Percentiles rank a stretch among this genome's conserved stretches.
These are phyloP conservation scores for Coreoperca whiteheadi DNA, from an alignment of 2,113 vertebrate genomes.

Conservation along the genomic window DNA sequence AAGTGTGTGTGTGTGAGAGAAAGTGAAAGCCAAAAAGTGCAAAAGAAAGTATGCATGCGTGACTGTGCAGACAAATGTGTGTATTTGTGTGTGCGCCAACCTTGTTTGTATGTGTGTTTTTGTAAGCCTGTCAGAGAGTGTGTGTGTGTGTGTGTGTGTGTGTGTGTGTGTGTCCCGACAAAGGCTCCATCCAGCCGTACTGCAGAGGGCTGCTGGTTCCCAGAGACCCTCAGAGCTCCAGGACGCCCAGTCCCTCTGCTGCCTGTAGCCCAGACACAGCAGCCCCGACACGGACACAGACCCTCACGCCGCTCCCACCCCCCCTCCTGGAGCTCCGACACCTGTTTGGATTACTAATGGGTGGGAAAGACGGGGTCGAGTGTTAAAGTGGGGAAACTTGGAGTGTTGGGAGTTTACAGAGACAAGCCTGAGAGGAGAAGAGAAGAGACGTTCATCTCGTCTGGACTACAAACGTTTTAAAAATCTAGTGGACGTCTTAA, in stretches of 20 bases:
- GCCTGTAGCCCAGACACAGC: slow-evolving; percentile 59
- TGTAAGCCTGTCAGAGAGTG: slow-evolving; percentile 19
- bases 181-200: slow-evolving; percentile 79
- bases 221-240: slow-evolving; percentile 72
- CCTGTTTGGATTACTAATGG: slow-evolving; percentile 37
- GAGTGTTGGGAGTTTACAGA: slow-evolving; percentile 4
- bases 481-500: not conserved
- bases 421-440: not conserved
- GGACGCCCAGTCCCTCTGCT: slow-evolving; percentile 67
- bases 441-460: slow-evolving; percentile 14
- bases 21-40: slow-evolving; percentile 34
- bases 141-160: slow-evolving; percentile 25
- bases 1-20: not conserved
- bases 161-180: slow-evolving; percentile 58
- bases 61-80: slow-evolving; percentile 69
- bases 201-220: slow-evolving; percentile 76
- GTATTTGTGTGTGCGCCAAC: slow-evolving; percentile 63
- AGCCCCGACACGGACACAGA: slow-evolving; percentile 32
- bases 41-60: slow-evolving; percentile 59
- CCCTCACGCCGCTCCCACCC: not conserved
- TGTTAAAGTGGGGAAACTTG: slow-evolving; percentile 23
- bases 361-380: not conserved
- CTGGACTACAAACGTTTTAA: slow-evolving; percentile 16
- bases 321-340: slow-evolving; percentile 47
- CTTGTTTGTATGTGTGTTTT: slow-evolving; percentile 63